These are phyloP conservation scores for Smittia sp. DNA, from an alignment of 2,888 invertebrate species.

Conservation along the genomic window DNA sequence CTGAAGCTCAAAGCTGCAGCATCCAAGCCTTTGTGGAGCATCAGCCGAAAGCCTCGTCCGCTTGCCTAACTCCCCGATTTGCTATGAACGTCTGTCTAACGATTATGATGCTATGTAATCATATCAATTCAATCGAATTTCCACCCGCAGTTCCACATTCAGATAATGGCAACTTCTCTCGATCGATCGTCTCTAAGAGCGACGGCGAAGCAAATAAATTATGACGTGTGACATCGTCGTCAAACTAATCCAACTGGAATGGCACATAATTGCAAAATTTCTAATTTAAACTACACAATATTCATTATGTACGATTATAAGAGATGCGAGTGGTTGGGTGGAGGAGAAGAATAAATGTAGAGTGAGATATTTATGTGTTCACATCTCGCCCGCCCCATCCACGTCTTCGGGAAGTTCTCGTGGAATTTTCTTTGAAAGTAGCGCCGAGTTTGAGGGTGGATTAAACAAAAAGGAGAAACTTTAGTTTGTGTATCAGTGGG, in stretches of 20 bases:
- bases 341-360: not conserved
- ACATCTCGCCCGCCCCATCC: not conserved
- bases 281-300: conserved; percentile 22
- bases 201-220: not conserved
- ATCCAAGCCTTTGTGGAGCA: no score
- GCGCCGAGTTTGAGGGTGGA: not conserved
- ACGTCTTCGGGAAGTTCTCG: not conserved
- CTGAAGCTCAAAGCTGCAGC: no score
- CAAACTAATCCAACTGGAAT: not conserved
- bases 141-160: no score
- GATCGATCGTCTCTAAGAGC: not conserved
- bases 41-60: no score
- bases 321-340: not conserved
- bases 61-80: no score
- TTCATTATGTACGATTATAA: conserved; percentile 11
- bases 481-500: no score
- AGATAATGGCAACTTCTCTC: no score
- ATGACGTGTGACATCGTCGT: conserved; percentile 6
- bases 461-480: no score
- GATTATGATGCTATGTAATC: no score
- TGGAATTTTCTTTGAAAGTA: not conserved
- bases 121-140: no score
- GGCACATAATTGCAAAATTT: conserved; percentile 30
- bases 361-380: not conserved
- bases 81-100: no score